Evolutionary conservation across 2,113 vertebrate genomes (phyloP), one percentile per base, ranked within the genome.

Genomic region (Caranx ignobilis): DNA sequence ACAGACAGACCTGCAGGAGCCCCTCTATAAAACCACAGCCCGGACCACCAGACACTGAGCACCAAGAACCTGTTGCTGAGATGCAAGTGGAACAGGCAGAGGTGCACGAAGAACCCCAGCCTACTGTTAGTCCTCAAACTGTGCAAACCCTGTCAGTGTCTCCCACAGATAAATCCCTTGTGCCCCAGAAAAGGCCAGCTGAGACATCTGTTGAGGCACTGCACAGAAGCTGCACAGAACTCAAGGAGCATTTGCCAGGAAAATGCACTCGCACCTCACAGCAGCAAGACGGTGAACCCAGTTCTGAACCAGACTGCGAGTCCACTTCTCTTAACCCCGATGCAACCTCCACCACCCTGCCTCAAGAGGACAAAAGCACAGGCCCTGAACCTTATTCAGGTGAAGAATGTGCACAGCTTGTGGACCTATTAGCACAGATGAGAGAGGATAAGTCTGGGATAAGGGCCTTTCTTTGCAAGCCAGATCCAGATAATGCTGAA

Each of bases 151-250:
- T 8, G 4, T 11, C 54, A 4, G 8, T 21, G 32, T 60, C 61
- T 37, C 12, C 60, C 8, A 37, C 4, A 16, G 35, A 75, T 19
- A 5, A 52, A 50, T 18, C 2, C 34, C 26, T 2, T 52, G 41
- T 10, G 43, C 13, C n/a, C 34, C 75, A 34, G 35, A 82, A 84
- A 74, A 72, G 69, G 26, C 11, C 34, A 63, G 34, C 65, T 32
- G 75, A 35, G 13, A 8, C n/a, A 43, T 61, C 59, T 71, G 8
- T 47, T 16, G 59, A 79, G 32, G 9, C 57, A 21, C 48, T 69
- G 6, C 11, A 37, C 37, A 34, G 34, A 39, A 13, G 11, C 48
- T 32, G 9, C 26, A 45, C 43, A 7, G 13, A 56, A 3, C 11
- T 21, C 0, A 6, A 60, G 21, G 32, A 65, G 6, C 1, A 6